A percentile compares a stretch with the other conserved stretches of the same genome.
These are phyloP conservation scores for Tauraco erythrolophus DNA, from an alignment of 2,113 vertebrate species.

Conservation along the genomic window DNA sequence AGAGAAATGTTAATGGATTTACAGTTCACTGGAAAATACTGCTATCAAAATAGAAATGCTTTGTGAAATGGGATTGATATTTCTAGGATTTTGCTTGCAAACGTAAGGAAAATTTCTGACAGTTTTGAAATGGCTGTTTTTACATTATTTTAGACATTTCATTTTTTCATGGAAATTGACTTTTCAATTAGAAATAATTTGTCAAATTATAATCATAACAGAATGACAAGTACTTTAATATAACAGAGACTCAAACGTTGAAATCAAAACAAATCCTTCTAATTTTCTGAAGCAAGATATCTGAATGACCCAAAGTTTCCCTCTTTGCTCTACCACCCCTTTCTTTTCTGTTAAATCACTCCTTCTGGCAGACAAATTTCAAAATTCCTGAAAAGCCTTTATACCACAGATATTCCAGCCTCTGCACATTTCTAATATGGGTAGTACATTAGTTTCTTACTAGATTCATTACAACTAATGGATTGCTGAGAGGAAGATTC, in stretches of 20 bases:
- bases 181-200: conserved; percentile 56
- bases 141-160: neutral
- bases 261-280: conserved; percentile 51
- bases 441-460: neutral
- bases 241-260: conserved; percentile 6
- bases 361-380: neutral
- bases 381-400: neutral
- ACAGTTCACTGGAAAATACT: neutral
- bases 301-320: neutral
- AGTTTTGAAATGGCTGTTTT: neutral
- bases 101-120: neutral
- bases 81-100: neutral
- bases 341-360: neutral
- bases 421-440: neutral
- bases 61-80: neutral
- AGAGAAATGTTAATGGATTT: neutral
- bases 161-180: neutral
- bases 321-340: neutral
- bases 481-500: neutral
- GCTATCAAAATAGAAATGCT: neutral
- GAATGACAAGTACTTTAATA: conserved; percentile 43
- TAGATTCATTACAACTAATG: neutral
- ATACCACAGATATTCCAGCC: neutral
- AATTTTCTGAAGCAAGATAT: conserved; percentile 34
- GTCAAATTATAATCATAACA: conserved; percentile 47